Conservation (phyloP, 2,888 invertebrate genomes). For the Tyria jacobaeae region DNA sequence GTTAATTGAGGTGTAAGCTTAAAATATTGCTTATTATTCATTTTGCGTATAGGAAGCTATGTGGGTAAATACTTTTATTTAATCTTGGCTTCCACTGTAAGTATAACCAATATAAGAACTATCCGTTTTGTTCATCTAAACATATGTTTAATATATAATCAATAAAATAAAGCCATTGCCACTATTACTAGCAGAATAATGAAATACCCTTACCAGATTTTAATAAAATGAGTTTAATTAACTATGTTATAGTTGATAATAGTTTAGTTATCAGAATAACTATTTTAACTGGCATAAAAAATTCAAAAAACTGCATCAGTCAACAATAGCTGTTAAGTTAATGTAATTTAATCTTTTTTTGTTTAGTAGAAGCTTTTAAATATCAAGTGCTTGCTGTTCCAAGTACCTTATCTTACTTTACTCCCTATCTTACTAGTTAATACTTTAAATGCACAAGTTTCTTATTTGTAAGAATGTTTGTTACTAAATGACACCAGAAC, state of each 20-base stretch:
- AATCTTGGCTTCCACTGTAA: neutral
- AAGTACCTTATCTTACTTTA: no score
- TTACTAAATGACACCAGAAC: no score
- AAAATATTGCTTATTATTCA: neutral
- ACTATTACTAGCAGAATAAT: no score
- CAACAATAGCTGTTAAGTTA: neutral
- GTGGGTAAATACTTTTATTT: neutral
- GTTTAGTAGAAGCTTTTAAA: neutral
- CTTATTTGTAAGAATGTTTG: no score
- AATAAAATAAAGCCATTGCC: no score
- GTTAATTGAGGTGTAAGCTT: slow-evolving; percentile 20
- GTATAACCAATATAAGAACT: neutral
- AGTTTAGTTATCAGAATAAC: neutral
- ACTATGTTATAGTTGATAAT: neutral
- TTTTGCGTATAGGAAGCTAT: neutral
- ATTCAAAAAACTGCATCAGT: neutral
- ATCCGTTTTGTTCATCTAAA: no score
- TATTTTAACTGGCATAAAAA: neutral
- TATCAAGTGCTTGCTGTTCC: neutral
- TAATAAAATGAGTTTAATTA: neutral
- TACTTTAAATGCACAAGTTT: no score
- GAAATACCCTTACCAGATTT: neutral
- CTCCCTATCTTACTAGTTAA: no score
- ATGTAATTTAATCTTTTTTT: neutral
- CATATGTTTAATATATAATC: no score